phyloP scores from a whole-genome alignment of 1,140 invertebrate genomes.

The Linepithema humile region DNA sequence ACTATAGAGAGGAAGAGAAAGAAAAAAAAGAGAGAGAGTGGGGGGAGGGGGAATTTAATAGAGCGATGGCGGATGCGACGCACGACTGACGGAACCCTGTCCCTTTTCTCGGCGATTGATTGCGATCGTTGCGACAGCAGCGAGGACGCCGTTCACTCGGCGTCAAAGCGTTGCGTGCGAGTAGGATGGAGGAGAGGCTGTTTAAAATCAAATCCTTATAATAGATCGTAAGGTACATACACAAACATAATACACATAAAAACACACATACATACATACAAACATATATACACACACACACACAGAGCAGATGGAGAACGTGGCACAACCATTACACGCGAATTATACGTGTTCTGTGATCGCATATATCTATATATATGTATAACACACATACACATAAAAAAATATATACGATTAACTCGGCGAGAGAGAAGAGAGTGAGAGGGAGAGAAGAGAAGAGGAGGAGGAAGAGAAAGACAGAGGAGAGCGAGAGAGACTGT shows the following conservation, averaged over 20 bases:
- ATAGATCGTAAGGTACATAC: conserved; percentile 73
- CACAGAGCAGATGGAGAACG: no score
- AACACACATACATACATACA: conserved; percentile 22
- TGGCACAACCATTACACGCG: conserved; percentile 76
- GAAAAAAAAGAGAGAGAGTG: not conserved
- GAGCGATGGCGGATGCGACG: not conserved
- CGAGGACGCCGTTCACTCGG: not conserved
- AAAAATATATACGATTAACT: conserved; percentile 61
- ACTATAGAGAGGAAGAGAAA: not conserved
- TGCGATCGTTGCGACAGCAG: conserved; percentile 32
- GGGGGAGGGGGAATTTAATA: not conserved
- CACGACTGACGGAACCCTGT: conserved; percentile 24
- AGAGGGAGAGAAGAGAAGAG: conserved; percentile 20
- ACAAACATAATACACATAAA: conserved; percentile 41
- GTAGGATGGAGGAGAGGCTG: conserved; percentile 72
- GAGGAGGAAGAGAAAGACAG: conserved; percentile 8
- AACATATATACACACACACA: not conserved
- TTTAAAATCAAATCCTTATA: conserved; percentile 81
- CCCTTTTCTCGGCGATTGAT: conserved; percentile 49
- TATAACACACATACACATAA: conserved; percentile 59
- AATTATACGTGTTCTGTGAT: conserved; percentile 82
- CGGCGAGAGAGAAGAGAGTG: conserved; percentile 17
- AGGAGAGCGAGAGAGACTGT: not conserved
- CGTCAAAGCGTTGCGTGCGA: conserved; percentile 11
- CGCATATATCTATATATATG: conserved; percentile 77